Evolutionary conservation across 2,888 invertebrate species (phyloP).

Genomic region (Trichopoda pennipes): DNA sequence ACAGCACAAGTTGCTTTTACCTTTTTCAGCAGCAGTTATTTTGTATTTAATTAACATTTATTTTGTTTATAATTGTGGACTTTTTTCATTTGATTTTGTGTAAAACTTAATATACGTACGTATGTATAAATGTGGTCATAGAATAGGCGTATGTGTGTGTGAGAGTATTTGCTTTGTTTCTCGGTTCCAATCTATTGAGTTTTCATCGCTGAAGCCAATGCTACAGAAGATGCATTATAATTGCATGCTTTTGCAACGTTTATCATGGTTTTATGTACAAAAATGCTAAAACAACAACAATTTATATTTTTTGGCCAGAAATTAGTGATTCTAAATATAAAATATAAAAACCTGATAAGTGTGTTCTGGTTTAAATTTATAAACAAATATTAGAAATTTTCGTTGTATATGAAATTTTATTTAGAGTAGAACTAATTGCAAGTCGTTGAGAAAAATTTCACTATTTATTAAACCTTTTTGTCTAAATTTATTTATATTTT

Average conservation of each 20-base stretch:
- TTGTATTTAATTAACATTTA: too few species aligned
- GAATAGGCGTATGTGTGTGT: conserved; percentile 37
- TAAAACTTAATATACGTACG: background rate
- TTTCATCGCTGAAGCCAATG: conserved; percentile 71
- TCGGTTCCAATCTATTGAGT: conserved; percentile 77
- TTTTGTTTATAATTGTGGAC: conserved; percentile 52
- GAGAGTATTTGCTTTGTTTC: conserved; percentile 33
- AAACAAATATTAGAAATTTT: conserved; percentile 25
- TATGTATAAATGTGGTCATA: conserved; percentile 13
- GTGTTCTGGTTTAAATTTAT: conserved; percentile 58
- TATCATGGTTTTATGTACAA: conserved; percentile 32
- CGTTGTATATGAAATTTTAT: conserved; percentile 54
- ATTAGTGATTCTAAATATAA: conserved; percentile 4
- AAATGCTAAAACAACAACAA: background rate
- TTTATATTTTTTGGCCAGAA: background rate
- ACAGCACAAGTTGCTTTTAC: conserved; percentile 4
- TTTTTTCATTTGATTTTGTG: conserved; percentile 12
- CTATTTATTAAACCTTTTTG: conserved; percentile 33
- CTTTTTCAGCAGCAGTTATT: too few species aligned
- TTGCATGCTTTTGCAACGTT: conserved; percentile 59
- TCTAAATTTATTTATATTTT: background rate
- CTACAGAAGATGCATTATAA: conserved; percentile 22
- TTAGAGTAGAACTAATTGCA: conserved; percentile 57
- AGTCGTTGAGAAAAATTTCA: conserved; percentile 39
- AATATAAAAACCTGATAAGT: conserved; percentile 40